These are phyloP conservation scores for Nymphalis c-album DNA, from an alignment of 2,888 invertebrate species.

Conservation along the genomic window DNA sequence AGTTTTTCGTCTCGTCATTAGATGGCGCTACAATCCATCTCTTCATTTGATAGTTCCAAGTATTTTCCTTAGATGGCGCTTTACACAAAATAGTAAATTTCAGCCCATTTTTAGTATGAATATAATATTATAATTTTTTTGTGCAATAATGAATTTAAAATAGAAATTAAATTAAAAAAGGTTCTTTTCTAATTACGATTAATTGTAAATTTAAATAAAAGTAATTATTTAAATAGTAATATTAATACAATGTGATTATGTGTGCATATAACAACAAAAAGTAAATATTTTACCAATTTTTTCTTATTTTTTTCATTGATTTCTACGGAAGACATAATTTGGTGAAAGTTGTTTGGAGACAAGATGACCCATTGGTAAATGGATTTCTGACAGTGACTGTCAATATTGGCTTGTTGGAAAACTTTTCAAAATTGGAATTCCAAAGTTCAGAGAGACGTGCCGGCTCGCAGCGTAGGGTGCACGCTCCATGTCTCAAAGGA, in stretches of 20 bases:
- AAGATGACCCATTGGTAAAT: conserved; percentile 55
- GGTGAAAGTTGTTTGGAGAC: conserved; percentile 40
- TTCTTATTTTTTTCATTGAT: conserved; percentile 4
- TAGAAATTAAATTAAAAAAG: too few species aligned
- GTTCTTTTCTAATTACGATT: too few species aligned
- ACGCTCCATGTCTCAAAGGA: conserved; percentile 79
- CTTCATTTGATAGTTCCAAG: conserved; percentile 21
- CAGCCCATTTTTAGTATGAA: neutral
- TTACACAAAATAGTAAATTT: neutral
- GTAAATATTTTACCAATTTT: conserved; percentile 10
- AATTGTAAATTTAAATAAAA: too few species aligned
- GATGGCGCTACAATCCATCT: conserved; percentile 31
- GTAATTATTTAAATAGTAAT: too few species aligned
- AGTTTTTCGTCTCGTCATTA: conserved; percentile 20
- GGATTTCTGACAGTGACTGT: conserved; percentile 74
- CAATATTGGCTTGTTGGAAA: conserved; percentile 76
- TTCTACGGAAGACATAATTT: conserved; percentile 16
- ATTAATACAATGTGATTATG: neutral
- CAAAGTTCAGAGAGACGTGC: conserved; percentile 76
- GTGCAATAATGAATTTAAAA: too few species aligned
- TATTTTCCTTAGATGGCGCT: conserved; percentile 29
- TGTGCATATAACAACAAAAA: neutral
- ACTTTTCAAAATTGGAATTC: conserved; percentile 82
- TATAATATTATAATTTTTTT: too few species aligned
- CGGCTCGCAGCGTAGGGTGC: conserved; percentile 65